Evolutionary conservation across 2,797 vertebrate genomes (phyloP).

Genomic region (Enteromius fasciolatus): DNA sequence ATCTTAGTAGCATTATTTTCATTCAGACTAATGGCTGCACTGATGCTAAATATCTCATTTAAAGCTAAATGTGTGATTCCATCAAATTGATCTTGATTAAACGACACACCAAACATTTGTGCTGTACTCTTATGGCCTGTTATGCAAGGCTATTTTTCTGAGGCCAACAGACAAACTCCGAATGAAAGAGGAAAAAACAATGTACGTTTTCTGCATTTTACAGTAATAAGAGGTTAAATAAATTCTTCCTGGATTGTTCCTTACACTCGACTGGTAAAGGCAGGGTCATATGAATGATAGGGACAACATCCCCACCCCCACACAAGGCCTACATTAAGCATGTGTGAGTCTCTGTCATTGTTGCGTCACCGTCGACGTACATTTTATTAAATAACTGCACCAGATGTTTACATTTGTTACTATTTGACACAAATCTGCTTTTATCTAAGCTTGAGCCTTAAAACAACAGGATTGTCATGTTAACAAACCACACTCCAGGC

Average conservation of each 20-base stretch:
- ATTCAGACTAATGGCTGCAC: neutral
- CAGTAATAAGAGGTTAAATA: neutral
- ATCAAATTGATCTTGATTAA: neutral
- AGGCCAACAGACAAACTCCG: neutral
- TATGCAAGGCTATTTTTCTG: neutral
- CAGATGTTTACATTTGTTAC: neutral
- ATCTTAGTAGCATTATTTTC: neutral
- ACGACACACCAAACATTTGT: neutral
- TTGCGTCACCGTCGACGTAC: constrained; percentile 39
- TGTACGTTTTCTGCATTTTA: neutral
- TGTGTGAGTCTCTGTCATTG: constrained; percentile 20
- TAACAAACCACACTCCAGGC: neutral
- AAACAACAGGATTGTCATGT: neutral
- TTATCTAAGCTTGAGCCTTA: neutral
- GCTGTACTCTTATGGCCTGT: neutral
- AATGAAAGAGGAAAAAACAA: neutral
- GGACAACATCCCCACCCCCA: constrained; percentile 45
- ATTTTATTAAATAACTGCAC: neutral
- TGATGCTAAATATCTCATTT: neutral
- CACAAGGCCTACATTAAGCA: constrained; percentile 29
- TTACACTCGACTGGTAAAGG: constrained; percentile 2
- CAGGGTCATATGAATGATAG: constrained; percentile 44
- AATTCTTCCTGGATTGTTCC: neutral
- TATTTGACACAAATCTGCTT: neutral
- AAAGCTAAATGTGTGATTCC: neutral